A percentile compares a stretch with the other conserved stretches of the same genome.
phyloP scores from a whole-genome alignment of 2,797 vertebrate species.

The Sebastes minor region DNA sequence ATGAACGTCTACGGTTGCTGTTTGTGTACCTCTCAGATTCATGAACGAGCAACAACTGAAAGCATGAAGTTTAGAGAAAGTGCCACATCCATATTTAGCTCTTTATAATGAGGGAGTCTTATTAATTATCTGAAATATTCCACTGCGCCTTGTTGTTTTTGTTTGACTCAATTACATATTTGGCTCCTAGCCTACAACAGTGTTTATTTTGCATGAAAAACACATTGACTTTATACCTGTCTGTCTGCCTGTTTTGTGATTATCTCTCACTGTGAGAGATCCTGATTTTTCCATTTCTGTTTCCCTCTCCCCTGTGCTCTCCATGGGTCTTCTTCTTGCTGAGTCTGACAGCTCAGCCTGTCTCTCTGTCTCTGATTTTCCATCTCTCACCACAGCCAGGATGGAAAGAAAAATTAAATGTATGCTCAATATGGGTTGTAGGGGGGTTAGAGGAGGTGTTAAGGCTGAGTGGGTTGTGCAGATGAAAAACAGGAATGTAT shows the following conservation, averaged over 20 bases:
- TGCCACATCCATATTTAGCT: slow-evolving; percentile 65
- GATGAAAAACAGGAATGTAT: slow-evolving; percentile 41
- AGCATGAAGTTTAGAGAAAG: slow-evolving; percentile 37
- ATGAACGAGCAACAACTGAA: slow-evolving; percentile 20
- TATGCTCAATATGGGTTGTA: slow-evolving; percentile 22
- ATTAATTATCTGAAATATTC: slow-evolving; percentile 41
- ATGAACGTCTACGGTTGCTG: neutral
- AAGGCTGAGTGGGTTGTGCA: neutral
- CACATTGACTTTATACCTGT: slow-evolving; percentile 18
- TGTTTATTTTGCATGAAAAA: slow-evolving; percentile 14
- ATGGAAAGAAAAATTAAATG: slow-evolving; percentile 30
- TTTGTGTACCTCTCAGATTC: neutral
- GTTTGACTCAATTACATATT: slow-evolving; percentile 48
- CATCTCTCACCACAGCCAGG: slow-evolving; percentile 7
- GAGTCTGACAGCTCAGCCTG: slow-evolving; percentile 9
- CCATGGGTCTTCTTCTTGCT: slow-evolving; percentile 6
- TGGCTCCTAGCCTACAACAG: slow-evolving; percentile 20
- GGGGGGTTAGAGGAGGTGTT: slow-evolving; percentile 11
- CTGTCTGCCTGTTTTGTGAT: slow-evolving; percentile 30
- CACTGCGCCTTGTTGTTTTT: slow-evolving; percentile 23
- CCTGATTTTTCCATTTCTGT: slow-evolving; percentile 24
- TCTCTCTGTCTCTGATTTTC: slow-evolving; percentile 31
- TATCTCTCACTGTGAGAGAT: slow-evolving; percentile 24
- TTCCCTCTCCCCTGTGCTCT: slow-evolving; percentile 6
- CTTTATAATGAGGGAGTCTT: slow-evolving; percentile 60